These are phyloP conservation scores for Platalea minor DNA, from an alignment of 2,797 vertebrate species.

Conservation along the genomic window DNA sequence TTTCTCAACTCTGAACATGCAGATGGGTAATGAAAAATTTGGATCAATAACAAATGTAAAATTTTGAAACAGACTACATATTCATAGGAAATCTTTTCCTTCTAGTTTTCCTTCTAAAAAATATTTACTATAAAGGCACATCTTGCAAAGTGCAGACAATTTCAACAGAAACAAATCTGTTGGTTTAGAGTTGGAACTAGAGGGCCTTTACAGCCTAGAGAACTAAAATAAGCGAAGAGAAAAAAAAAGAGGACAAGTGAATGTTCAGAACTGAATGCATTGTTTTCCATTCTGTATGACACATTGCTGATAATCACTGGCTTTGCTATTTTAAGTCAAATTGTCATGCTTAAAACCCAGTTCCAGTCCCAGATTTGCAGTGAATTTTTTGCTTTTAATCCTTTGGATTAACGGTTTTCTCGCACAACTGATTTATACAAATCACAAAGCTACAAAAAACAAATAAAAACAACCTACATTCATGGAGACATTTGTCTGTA, in stretches of 20 bases:
- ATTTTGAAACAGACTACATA: not conserved
- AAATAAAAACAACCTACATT: not conserved
- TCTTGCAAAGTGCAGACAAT: not conserved
- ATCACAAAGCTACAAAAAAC: not conserved
- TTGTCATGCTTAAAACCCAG: not conserved
- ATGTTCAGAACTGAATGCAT: not conserved
- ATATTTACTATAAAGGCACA: not conserved
- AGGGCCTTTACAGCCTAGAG: not conserved
- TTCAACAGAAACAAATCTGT: not conserved
- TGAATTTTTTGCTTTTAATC: not conserved
- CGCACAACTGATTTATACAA: not conserved
- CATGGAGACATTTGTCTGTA: not conserved
- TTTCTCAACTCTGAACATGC: not conserved
- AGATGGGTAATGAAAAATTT: conserved; percentile 2
- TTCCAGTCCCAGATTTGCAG: not conserved
- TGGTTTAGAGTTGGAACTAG: not conserved
- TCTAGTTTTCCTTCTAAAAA: not conserved
- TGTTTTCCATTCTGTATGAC: not conserved
- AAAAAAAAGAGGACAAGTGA: not conserved
- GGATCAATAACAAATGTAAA: not conserved
- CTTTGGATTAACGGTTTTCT: not conserved
- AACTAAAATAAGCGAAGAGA: not conserved
- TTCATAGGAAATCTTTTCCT: not conserved
- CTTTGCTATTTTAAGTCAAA: not conserved
- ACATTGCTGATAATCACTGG: not conserved